Conservation (phyloP, 2,888 invertebrate species). For the Tribolium freemani region DNA sequence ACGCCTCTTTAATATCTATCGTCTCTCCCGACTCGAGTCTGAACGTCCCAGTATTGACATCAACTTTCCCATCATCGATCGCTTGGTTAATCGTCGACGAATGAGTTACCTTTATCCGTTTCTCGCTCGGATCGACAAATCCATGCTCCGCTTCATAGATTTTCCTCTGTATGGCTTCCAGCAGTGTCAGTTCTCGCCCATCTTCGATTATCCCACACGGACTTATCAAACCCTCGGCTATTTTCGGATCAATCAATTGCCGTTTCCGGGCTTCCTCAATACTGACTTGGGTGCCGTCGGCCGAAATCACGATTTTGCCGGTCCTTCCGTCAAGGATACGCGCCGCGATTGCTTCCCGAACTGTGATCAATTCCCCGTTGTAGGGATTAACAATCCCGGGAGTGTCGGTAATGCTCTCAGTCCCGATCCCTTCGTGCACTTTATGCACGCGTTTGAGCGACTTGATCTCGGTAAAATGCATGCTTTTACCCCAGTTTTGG, state of each 20-base stretch:
- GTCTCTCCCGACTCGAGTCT: constrained; percentile 80
- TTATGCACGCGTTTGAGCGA: constrained; percentile 82
- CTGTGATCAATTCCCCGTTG: constrained; percentile 88
- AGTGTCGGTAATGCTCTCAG: constrained; percentile 81
- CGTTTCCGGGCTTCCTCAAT: constrained; percentile 89
- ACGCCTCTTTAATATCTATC: constrained; percentile 89
- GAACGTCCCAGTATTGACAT: constrained; percentile 86
- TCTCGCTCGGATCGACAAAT: constrained; percentile 77
- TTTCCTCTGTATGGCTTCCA: constrained; percentile 93
- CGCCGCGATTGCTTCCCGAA: constrained; percentile 92
- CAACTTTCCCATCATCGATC: constrained; percentile 86
- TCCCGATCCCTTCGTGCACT: constrained; percentile 78
- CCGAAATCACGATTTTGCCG: constrained; percentile 80
- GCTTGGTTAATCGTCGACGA: constrained; percentile 88
- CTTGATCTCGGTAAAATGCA: constrained; percentile 80
- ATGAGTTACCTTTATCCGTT: constrained; percentile 84
- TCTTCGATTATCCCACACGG: constrained; percentile 87
- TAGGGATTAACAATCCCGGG: constrained; percentile 88
- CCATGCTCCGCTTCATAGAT: constrained; percentile 90
- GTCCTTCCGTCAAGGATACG: constrained; percentile 90
- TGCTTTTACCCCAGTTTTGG: constrained; percentile 71
- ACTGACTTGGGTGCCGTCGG: constrained; percentile 78
- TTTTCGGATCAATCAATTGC: constrained; percentile 84
- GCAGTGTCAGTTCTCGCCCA: constrained; percentile 85
- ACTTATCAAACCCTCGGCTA: constrained; percentile 86